A percentile compares a stretch with the other conserved stretches of the same genome.
phyloP scores from a whole-genome alignment of 2,797 vertebrate species.

The Potorous gilbertii region DNA sequence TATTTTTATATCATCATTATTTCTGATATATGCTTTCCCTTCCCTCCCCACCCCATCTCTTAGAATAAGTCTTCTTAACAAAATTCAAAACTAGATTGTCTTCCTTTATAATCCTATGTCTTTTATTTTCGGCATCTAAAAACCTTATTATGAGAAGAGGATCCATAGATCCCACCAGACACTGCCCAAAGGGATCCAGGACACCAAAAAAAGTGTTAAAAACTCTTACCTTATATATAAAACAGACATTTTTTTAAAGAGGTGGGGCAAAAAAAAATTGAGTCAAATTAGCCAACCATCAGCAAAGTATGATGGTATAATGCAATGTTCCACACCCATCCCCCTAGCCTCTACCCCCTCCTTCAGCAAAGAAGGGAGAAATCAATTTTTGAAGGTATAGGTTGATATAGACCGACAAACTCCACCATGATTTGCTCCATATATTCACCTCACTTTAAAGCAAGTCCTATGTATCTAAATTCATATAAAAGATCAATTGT shows the following conservation, averaged over 20 bases:
- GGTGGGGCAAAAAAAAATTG: background rate
- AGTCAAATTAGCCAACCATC: background rate
- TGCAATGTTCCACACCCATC: background rate
- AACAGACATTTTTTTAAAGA: too few species aligned
- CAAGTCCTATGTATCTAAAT: background rate
- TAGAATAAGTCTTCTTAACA: background rate
- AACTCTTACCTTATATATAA: background rate
- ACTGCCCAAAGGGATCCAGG: background rate
- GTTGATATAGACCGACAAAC: background rate
- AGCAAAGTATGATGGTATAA: background rate
- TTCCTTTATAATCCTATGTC: background rate
- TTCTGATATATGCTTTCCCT: background rate
- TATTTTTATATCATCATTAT: background rate
- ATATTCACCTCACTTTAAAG: background rate
- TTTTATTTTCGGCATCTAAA: background rate
- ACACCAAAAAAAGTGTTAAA: background rate
- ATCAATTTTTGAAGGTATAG: background rate
- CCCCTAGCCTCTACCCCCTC: background rate
- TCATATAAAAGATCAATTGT: background rate
- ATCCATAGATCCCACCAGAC: background rate
- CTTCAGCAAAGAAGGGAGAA: background rate
- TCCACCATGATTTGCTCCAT: background rate
- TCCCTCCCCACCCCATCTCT: background rate
- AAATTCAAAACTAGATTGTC: background rate
- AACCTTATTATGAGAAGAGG: background rate